Percentiles rank a stretch among this genome's conserved stretches.
Evolutionary conservation across 2,797 vertebrate genomes (phyloP).

Genomic region (Gymnoscopelus microlampas): DNA sequence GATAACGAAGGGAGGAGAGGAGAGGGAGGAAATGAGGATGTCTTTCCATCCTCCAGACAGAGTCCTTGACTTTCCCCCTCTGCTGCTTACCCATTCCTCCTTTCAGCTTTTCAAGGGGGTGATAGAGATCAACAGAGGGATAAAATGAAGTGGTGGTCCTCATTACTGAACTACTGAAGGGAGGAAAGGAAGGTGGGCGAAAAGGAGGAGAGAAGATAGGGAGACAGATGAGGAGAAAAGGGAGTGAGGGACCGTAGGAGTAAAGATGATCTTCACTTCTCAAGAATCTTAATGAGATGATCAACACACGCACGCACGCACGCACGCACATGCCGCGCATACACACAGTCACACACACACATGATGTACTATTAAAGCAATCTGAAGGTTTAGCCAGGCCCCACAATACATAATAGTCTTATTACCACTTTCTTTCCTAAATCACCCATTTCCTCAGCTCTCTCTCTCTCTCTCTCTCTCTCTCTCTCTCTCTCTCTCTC

Average conservation of each 20-base stretch:
- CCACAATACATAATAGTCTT: no score
- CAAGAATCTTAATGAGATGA: conserved; percentile 22
- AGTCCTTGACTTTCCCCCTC: conserved; percentile 51
- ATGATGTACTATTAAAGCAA: no score
- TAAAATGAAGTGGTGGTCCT: no score
- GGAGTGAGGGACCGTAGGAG: conserved; percentile 9
- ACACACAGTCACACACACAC: no score
- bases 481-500: not conserved
- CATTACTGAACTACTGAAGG: not conserved
- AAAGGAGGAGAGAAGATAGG: not conserved
- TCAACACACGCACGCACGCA: no score
- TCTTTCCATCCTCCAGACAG: conserved; percentile 27
- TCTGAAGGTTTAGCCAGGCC: no score
- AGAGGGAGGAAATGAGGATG: conserved; percentile 38
- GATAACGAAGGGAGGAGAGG: conserved; percentile 25
- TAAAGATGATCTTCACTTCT: conserved; percentile 9
- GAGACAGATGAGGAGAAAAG: conserved; percentile 14
- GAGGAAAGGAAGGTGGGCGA: conserved; percentile 11
- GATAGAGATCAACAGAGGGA: no score
- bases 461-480: not conserved
- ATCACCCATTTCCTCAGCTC: no score
- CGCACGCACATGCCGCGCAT: no score
- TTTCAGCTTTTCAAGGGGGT: conserved; percentile 7
- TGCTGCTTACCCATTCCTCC: conserved; percentile 18
- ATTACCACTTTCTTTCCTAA: no score